Conservation (phyloP, 2,888 invertebrate species). For the Thymelicus acteon region DNA sequence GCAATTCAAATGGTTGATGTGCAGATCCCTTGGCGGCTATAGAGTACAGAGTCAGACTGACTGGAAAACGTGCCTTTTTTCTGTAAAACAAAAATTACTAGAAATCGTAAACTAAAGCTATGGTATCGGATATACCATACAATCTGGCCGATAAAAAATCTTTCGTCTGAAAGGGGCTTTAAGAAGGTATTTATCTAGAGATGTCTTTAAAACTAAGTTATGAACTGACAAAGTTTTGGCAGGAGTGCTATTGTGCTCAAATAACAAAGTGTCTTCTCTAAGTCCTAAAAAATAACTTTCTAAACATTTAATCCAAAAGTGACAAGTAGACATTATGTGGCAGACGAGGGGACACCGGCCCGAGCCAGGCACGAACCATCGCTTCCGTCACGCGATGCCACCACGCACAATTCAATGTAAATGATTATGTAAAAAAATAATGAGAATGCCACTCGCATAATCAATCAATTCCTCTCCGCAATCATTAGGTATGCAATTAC, state of each 20-base stretch:
- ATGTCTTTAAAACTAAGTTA: not conserved
- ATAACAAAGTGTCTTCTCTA: not conserved
- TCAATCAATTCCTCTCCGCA: slow-evolving; percentile 5
- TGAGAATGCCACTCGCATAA: slow-evolving; percentile 9
- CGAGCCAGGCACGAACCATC: slow-evolving; percentile 19
- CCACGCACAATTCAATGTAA: slow-evolving; percentile 17
- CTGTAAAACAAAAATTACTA: too few relatives aligned
- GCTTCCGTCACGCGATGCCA: slow-evolving; percentile 22
- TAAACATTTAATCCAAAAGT: slow-evolving; percentile 11
- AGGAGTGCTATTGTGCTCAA: not conserved
- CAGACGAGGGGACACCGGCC: slow-evolving; percentile 15
- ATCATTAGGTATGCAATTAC: slow-evolving; percentile 8
- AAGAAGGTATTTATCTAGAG: too few relatives aligned
- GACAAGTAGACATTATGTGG: slow-evolving; percentile 9
- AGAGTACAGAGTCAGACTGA: too few relatives aligned
- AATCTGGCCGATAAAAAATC: too few relatives aligned
- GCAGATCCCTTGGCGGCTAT: too few relatives aligned
- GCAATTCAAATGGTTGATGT: too few relatives aligned
- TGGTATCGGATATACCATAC: too few relatives aligned
- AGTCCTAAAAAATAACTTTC: slow-evolving; percentile 7
- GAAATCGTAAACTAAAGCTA: too few relatives aligned
- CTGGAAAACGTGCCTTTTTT: too few relatives aligned
- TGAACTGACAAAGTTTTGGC: not conserved
- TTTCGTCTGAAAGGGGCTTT: too few relatives aligned
- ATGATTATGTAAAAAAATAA: slow-evolving; percentile 6